phyloP scores from a whole-genome alignment of 2,888 invertebrate genomes.

The Cheilosia vernalis region DNA sequence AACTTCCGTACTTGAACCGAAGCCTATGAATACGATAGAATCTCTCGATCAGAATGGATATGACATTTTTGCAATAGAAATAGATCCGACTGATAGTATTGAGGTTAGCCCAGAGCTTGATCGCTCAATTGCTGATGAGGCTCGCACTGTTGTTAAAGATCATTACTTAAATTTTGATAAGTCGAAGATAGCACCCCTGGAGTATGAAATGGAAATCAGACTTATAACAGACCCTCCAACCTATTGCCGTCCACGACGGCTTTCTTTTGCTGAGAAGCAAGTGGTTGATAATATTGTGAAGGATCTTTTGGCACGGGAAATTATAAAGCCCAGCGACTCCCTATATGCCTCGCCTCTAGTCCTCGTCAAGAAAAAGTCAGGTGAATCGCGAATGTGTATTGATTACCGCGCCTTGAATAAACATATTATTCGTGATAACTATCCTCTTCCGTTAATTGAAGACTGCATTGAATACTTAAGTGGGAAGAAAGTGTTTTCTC shows the following conservation, averaged over 20 bases:
- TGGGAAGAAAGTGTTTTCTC: background rate
- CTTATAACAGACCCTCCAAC: background rate
- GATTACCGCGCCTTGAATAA: conserved; percentile 5
- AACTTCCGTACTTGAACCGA: too few relatives aligned
- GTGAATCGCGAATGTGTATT: conserved; percentile 7
- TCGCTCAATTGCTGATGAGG: too few relatives aligned
- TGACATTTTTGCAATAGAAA: conserved; percentile 1
- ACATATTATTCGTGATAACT: background rate
- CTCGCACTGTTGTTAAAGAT: background rate
- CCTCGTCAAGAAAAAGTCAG: background rate
- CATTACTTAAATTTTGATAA: background rate
- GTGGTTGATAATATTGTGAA: conserved; percentile 4
- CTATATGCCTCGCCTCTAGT: background rate
- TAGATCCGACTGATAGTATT: background rate
- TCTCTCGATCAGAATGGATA: too few relatives aligned
- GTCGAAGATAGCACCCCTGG: background rate
- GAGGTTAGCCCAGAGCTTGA: background rate
- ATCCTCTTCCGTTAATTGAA: conserved; percentile 7
- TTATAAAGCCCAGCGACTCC: conserved; percentile 10
- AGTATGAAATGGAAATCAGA: conserved; percentile 14
- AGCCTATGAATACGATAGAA: too few relatives aligned
- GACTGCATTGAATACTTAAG: conserved; percentile 6
- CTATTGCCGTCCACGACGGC: conserved; percentile 6
- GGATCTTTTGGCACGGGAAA: background rate
- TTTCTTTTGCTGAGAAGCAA: conserved; percentile 19